These are phyloP conservation scores for Dipus sagitta DNA, from an alignment of 2,797 vertebrate genomes.

Conservation along the genomic window DNA sequence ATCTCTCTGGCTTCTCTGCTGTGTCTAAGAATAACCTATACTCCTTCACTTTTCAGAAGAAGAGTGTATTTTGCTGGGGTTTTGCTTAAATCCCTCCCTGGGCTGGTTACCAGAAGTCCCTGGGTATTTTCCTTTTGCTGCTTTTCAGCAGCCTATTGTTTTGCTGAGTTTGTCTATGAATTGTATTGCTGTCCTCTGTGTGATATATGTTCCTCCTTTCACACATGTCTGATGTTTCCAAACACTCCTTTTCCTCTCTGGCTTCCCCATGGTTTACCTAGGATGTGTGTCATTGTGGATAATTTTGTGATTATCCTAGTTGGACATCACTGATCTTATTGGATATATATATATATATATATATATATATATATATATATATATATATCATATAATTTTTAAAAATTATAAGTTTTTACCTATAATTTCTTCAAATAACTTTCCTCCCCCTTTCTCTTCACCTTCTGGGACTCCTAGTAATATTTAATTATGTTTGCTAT, in stretches of 20 bases:
- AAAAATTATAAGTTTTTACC: neutral
- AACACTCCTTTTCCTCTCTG: constrained; percentile 2
- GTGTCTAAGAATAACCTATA: too few species aligned
- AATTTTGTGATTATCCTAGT: neutral
- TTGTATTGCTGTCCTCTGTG: neutral
- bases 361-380: too few species aligned
- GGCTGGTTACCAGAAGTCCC: too few species aligned
- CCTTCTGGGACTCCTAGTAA: neutral
- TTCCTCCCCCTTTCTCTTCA: neutral
- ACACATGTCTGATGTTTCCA: neutral
- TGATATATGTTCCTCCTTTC: neutral
- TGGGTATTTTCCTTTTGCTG: neutral
- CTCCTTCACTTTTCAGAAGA: too few species aligned
- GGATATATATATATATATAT: neutral
- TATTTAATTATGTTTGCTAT: neutral
- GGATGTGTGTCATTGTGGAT: neutral
- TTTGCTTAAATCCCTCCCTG: too few species aligned
- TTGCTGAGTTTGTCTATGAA: neutral
- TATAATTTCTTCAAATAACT: neutral
- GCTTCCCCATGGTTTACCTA: neutral
- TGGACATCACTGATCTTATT: neutral
- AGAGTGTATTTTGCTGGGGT: too few species aligned
- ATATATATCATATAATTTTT: too few species aligned
- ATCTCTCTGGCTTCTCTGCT: too few species aligned
- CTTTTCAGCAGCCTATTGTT: neutral